phyloP scores from a whole-genome alignment of 2,888 invertebrate genomes.

The Xanthorhoe spadicearia region DNA sequence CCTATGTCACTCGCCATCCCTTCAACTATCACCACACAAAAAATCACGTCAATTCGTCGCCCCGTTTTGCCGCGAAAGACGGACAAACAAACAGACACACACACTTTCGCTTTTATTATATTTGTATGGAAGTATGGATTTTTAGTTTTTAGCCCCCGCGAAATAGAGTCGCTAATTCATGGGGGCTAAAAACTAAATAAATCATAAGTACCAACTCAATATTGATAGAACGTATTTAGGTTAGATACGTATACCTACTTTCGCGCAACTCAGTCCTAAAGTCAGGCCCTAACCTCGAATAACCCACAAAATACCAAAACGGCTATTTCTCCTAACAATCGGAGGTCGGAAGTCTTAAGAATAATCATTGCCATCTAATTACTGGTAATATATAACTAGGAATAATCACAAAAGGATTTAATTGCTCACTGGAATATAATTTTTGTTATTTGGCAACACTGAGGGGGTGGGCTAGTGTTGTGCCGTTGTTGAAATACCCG shows the following conservation, averaged over 20 bases:
- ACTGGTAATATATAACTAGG: conserved; percentile 42
- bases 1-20: too few relatives aligned
- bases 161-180: too few relatives aligned
- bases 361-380: conserved; percentile 40
- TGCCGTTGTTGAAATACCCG: background rate
- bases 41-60: too few relatives aligned
- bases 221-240: too few relatives aligned
- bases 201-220: too few relatives aligned
- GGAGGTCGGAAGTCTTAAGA: conserved; percentile 31
- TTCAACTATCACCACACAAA: too few relatives aligned
- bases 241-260: background rate
- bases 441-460: conserved; percentile 62
- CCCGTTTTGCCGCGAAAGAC: too few relatives aligned
- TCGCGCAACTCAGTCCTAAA: background rate
- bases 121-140: too few relatives aligned
- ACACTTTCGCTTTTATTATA: too few relatives aligned
- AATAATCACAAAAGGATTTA: conserved; percentile 45
- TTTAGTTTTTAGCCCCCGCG: too few relatives aligned
- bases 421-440: conserved; percentile 49
- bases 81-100: too few relatives aligned
- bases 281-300: background rate
- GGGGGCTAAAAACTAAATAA: too few relatives aligned
- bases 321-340: conserved; percentile 28
- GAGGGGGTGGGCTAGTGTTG: conserved; percentile 48
- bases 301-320: conserved; percentile 17